A percentile compares a stretch with the other conserved stretches of the same genome.
Conservation (phyloP, 2,888 invertebrate species). For the Melanchra persicariae region DNA sequence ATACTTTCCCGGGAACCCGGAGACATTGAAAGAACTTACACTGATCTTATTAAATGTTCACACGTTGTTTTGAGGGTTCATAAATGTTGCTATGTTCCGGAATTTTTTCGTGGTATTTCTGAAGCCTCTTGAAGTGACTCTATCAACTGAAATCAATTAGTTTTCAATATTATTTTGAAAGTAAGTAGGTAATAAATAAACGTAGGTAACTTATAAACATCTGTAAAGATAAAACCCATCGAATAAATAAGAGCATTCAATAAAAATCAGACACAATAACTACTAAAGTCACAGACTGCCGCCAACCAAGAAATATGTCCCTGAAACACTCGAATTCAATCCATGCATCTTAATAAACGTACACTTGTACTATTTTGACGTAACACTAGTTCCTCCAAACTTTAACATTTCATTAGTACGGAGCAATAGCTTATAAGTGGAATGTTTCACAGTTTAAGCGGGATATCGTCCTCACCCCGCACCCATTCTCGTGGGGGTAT, state of each 20-base stretch:
- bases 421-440: slow-evolving; percentile 77
- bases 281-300: slow-evolving; percentile 1
- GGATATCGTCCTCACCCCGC: slow-evolving; percentile 72
- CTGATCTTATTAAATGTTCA: slow-evolving; percentile 54
- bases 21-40: slow-evolving; percentile 77
- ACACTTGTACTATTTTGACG: slow-evolving; percentile 55
- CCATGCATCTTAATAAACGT: slow-evolving; percentile 46
- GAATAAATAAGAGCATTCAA: slow-evolving; percentile 2
- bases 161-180: background rate
- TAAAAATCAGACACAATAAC: background rate
- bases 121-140: background rate
- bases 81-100: slow-evolving; percentile 2
- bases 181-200: too few species aligned
- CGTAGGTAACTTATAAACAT: too few species aligned
- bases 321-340: slow-evolving; percentile 30
- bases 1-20: slow-evolving; percentile 81
- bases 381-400: slow-evolving; percentile 68
- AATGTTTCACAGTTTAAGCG: slow-evolving; percentile 81
- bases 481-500: slow-evolving; percentile 76
- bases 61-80: slow-evolving; percentile 41
- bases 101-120: background rate
- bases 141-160: background rate
- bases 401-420: slow-evolving; percentile 76
- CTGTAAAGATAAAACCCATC: too few species aligned
- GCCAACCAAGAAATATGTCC: background rate